Evolutionary conservation across 2,888 invertebrate genomes (phyloP).

Genomic region (Drosophila borealis): DNA sequence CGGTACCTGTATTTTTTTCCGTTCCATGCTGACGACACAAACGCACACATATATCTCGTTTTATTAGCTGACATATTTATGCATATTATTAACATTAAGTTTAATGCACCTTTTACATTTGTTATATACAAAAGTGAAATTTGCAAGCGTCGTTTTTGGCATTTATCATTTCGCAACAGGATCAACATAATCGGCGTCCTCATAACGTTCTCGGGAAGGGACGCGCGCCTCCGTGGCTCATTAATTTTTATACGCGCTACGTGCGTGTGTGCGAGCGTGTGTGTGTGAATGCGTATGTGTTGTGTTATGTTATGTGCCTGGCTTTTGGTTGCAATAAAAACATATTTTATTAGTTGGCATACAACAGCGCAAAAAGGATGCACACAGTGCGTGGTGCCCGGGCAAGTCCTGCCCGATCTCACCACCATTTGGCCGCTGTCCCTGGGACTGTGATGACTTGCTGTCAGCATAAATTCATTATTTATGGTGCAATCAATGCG

Average conservation of each 20-base stretch:
- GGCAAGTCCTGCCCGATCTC: conserved; percentile 37
- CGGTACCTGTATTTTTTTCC: conserved; percentile 21
- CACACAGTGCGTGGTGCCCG: conserved; percentile 12
- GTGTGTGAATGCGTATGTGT: conserved; percentile 23
- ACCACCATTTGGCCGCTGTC: conserved; percentile 45
- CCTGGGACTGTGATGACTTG: conserved; percentile 69
- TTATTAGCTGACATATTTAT: conserved; percentile 80
- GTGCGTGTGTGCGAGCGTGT: conserved; percentile 51
- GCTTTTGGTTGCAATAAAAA: conserved; percentile 70
- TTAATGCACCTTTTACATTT: conserved; percentile 50
- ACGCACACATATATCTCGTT: conserved; percentile 22
- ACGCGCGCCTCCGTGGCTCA: conserved; percentile 82
- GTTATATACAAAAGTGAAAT: conserved; percentile 39
- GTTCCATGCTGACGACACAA: background rate
- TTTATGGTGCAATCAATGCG: conserved; percentile 85
- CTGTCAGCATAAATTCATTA: conserved; percentile 85
- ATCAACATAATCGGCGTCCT: conserved; percentile 35
- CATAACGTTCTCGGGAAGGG: conserved; percentile 23
- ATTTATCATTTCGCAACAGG: conserved; percentile 36
- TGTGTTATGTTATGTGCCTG: conserved; percentile 43
- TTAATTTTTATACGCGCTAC: conserved; percentile 79
- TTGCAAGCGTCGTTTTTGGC: conserved; percentile 39
- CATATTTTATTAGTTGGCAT: conserved; percentile 81
- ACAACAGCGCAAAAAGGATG: conserved; percentile 61
- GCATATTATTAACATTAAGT: conserved; percentile 77